These are phyloP conservation scores for Drosophila atroscutellata DNA, from an alignment of 2,888 invertebrate species.

Conservation along the genomic window DNA sequence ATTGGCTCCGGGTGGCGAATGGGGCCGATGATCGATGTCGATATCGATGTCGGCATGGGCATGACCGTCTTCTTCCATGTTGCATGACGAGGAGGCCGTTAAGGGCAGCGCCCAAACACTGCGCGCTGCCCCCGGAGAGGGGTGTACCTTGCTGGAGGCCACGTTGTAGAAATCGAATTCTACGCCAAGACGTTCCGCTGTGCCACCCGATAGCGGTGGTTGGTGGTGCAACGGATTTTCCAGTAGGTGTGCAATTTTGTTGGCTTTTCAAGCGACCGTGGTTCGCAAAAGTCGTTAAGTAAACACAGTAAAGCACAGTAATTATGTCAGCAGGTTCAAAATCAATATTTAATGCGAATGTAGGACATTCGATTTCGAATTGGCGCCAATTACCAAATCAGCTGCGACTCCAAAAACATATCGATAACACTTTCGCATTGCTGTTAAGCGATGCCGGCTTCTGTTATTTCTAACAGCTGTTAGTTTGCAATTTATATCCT, in stretches of 20 bases:
- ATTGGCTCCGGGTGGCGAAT: slow-evolving; percentile 68
- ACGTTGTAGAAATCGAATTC: slow-evolving; percentile 83
- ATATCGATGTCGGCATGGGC: slow-evolving; percentile 84
- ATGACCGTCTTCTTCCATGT: slow-evolving; percentile 89
- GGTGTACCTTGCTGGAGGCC: slow-evolving; percentile 88
- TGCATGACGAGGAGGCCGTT: slow-evolving; percentile 91
- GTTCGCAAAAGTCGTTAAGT: slow-evolving; percentile 23
- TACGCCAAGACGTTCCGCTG: slow-evolving; percentile 78
- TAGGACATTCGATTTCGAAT: slow-evolving; percentile 68
- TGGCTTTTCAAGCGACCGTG: slow-evolving; percentile 48
- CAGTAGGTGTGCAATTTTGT: slow-evolving; percentile 83
- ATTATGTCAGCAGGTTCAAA: slow-evolving; percentile 73
- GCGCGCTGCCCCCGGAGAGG: slow-evolving; percentile 95
- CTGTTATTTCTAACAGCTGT: not conserved
- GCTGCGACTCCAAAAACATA: slow-evolving; percentile 20
- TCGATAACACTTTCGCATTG: slow-evolving; percentile 6
- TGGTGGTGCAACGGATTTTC: slow-evolving; percentile 82
- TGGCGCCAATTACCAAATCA: slow-evolving; percentile 63
- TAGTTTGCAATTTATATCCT: not conserved
- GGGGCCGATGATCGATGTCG: slow-evolving; percentile 80
- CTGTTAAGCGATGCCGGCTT: not conserved
- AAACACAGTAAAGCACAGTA: slow-evolving; percentile 49
- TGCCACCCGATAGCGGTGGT: slow-evolving; percentile 70
- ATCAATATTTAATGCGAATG: slow-evolving; percentile 67
- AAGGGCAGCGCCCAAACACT: slow-evolving; percentile 94